phyloP scores from a whole-genome alignment of 1,140 invertebrate genomes.

The Macrocentrus cingulum region DNA sequence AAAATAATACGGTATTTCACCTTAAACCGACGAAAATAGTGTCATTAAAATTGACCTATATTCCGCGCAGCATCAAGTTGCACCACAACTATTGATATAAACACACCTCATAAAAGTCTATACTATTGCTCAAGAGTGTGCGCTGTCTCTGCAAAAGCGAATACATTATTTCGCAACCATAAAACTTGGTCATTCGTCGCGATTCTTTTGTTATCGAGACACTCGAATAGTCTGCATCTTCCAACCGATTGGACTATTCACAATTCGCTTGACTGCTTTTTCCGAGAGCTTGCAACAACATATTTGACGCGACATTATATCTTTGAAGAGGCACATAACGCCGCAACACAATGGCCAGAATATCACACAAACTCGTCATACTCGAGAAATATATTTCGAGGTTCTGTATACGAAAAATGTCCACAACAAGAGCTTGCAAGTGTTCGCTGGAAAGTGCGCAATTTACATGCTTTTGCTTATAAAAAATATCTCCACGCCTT shows the following conservation, averaged over 20 bases:
- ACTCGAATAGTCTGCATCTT: constrained; percentile 15
- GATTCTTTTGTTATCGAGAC: constrained; percentile 19
- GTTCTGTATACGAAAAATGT: too few relatives aligned
- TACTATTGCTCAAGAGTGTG: neutral
- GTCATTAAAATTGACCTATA: constrained; percentile 16
- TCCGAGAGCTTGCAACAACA: too few relatives aligned
- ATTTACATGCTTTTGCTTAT: constrained; percentile 34
- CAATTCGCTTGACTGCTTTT: too few relatives aligned
- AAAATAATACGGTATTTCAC: too few relatives aligned
- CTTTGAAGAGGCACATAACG: neutral
- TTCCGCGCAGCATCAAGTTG: too few relatives aligned
- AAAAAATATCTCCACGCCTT: too few relatives aligned
- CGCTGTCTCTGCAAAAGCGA: neutral
- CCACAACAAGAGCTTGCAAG: constrained; percentile 23
- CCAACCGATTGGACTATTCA: constrained; percentile 21
- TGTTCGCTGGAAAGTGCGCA: constrained; percentile 28
- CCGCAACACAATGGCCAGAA: constrained; percentile 10
- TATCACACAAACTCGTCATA: too few relatives aligned
- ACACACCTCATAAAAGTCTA: constrained; percentile 5
- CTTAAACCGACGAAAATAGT: neutral
- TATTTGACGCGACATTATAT: constrained; percentile 22
- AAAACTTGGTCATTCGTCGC: constrained; percentile 11
- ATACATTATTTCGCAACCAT: neutral
- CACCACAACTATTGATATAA: too few relatives aligned
- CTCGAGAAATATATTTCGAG: too few relatives aligned